Base-by-base conservation (phyloP, 2,888 invertebrate species). In the Rhagophthalmus giganteus region DNA sequence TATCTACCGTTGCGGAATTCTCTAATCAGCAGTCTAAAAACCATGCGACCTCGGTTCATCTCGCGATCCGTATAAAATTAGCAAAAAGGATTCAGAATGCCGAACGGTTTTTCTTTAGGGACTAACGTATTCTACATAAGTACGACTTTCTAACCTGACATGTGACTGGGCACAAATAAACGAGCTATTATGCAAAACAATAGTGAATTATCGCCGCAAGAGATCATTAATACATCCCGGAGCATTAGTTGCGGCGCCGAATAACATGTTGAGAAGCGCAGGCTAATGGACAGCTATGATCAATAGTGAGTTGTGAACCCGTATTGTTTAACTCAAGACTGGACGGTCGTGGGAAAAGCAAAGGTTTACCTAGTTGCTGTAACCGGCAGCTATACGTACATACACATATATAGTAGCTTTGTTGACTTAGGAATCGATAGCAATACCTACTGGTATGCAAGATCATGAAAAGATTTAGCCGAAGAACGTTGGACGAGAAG, bases 261-360 rank as follows among this genome's bases (percentile, higher is more conserved):
- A 44, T 55, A 58, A 65, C 65, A 62, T 67, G 65, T 65, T 65
- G 63, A 58, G 64, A 61, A 65, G 60, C 63, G 60, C 65, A 62
- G 66, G 57, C 61, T 70, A 70, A 70, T 69, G 65, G 68, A 66
- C 69, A 66, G 63, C 63, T 67, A 66, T 66, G 69, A 69, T 69
- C 68, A 69, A 69, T 69, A 68, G 68, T 69, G 65, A 68, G 67
- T 70, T 70, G 70, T 62, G 70, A 67, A 62, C 67, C 61, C 59
- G 68, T 71, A 72, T 71, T 71, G 72, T 72, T 70, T 67, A 41
- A 40, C 41, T 41, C 54, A 44, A 54, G 67, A 61, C 63, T 64
- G 55, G 60, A 68, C 66, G 69, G 65, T 68, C 71, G 70, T 70
- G 70, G 69, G 70, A 70, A 70, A 70, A 65, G 70, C 57, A 70